phyloP scores from a whole-genome alignment of 30 jellyfish, hydroid and myxozoan species.

The Chrysaora quinquecirrha region DNA sequence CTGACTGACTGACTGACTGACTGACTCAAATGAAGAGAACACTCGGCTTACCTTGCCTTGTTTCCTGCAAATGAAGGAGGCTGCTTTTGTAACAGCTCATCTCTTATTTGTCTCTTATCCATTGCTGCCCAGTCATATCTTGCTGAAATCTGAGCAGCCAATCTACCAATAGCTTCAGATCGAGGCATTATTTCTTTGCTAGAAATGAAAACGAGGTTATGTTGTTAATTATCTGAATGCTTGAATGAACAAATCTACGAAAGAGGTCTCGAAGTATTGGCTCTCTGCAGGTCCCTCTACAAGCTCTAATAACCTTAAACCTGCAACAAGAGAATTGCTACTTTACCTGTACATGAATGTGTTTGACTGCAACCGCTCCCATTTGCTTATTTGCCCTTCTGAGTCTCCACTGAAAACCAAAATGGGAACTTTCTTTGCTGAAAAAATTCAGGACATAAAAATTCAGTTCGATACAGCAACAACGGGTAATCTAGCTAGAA shows the following conservation, averaged over 20 bases:
- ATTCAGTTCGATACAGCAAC: too few relatives aligned
- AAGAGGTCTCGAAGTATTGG: too few relatives aligned
- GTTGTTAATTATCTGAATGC: too few relatives aligned
- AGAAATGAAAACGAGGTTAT: too few relatives aligned
- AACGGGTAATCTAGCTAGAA: too few relatives aligned
- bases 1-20: too few relatives aligned
- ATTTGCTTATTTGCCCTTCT: conserved; percentile 73
- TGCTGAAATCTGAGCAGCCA: conserved; percentile 74
- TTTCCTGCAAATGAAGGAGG: conserved; percentile 63
- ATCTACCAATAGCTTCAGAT: conserved; percentile 80
- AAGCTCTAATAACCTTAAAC: too few relatives aligned
- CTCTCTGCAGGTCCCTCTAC: too few relatives aligned
- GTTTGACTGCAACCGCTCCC: conserved; percentile 91
- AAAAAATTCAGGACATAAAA: neutral
- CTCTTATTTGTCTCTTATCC: conserved; percentile 70
- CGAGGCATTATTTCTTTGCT: conserved; percentile 80
- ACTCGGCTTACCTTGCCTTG: conserved; percentile 46
- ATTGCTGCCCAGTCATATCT: conserved; percentile 70
- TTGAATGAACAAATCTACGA: too few relatives aligned
- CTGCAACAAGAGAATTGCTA: neutral
- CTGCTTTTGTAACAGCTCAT: conserved; percentile 56
- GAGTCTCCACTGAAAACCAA: conserved; percentile 81
- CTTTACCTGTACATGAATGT: conserved; percentile 85
- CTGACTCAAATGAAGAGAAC: too few relatives aligned
- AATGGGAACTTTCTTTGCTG: conserved; percentile 85